phyloP scores from a whole-genome alignment of 2,113 vertebrate genomes.

The Piliocolobus tephrosceles region DNA sequence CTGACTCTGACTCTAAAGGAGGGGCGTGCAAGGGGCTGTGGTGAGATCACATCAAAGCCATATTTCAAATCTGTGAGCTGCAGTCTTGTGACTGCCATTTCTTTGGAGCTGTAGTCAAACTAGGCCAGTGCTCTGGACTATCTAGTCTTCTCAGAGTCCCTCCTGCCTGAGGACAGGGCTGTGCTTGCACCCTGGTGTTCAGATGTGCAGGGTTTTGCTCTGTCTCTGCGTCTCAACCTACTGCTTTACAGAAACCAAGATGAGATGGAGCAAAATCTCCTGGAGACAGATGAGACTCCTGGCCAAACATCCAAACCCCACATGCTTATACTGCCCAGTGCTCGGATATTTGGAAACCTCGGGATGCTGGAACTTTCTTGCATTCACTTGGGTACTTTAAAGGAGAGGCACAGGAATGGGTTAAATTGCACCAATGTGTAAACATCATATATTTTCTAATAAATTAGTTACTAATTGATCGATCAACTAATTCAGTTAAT shows the following conservation, averaged over 20 bases:
- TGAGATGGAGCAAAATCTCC: background rate
- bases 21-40: background rate
- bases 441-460: background rate
- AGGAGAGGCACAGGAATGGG: background rate
- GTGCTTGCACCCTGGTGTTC: background rate
- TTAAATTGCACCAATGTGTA: background rate
- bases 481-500: background rate
- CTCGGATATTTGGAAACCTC: background rate
- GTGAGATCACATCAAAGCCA: background rate
- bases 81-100: background rate
- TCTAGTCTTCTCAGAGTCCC: background rate
- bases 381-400: background rate
- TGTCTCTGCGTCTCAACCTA: background rate
- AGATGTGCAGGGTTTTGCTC: background rate
- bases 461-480: background rate
- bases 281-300: background rate
- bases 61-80: background rate
- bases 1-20: background rate
- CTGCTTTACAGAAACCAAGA: background rate
- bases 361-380: background rate
- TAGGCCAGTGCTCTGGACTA: background rate
- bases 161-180: background rate
- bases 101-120: too few relatives aligned
- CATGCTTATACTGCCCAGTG: accelerated
- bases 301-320: background rate